phyloP scores from a whole-genome alignment of 2,113 vertebrate genomes.

The Colinus virginianus region DNA sequence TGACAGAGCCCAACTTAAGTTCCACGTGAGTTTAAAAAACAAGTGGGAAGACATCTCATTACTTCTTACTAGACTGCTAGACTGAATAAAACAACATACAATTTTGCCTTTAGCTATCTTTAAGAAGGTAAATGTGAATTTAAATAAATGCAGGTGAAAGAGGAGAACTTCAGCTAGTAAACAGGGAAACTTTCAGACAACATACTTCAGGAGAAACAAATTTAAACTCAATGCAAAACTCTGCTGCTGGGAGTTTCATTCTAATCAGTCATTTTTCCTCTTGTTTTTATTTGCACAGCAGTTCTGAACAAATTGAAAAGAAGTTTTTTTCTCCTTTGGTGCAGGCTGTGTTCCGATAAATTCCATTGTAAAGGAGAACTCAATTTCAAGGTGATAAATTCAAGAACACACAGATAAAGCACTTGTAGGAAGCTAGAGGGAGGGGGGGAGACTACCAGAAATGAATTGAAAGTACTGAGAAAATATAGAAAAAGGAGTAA shows the following conservation, averaged over 20 bases:
- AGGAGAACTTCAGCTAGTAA: constrained; percentile 1
- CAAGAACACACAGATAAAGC: constrained; percentile 26
- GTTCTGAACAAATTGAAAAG: constrained; percentile 43
- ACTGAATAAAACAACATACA: not conserved
- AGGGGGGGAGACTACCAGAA: not conserved
- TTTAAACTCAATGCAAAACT: constrained; percentile 2
- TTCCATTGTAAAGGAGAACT: constrained; percentile 37
- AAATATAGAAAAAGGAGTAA: not conserved
- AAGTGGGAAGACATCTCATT: not conserved
- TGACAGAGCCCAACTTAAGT: not conserved
- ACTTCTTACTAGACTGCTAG: not conserved
- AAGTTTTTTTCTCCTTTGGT: constrained; percentile 5
- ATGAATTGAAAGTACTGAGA: not conserved
- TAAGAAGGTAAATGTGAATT: not conserved
- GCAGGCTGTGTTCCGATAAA: not conserved
- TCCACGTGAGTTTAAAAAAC: not conserved
- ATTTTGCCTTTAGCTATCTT: not conserved
- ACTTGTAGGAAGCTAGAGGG: not conserved
- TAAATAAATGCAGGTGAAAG: not conserved
- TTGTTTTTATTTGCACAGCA: constrained; percentile 57
- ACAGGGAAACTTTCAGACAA: not conserved
- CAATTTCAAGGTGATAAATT: constrained; percentile 20
- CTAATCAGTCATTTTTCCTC: constrained; percentile 42
- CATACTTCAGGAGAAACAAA: constrained; percentile 10
- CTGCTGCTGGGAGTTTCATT: constrained; percentile 9